Evolutionary conservation across 2,888 invertebrate species (phyloP).

Genomic region (Yponomeuta evonymella): DNA sequence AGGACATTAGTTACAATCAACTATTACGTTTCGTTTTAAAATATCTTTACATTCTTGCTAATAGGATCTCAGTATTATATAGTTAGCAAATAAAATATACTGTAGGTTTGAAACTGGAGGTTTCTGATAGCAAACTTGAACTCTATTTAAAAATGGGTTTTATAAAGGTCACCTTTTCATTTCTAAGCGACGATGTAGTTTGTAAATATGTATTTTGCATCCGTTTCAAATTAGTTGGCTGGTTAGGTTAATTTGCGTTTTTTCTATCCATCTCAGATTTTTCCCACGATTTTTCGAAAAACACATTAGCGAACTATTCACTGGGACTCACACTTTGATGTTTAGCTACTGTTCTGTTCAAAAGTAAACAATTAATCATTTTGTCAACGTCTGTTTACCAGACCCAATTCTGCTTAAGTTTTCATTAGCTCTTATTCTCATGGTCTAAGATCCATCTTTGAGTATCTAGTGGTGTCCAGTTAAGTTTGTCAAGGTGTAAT

Average conservation of each 20-base stretch:
- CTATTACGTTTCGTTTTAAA: constrained; percentile 23
- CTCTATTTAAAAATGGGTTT: too few relatives aligned
- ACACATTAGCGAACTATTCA: constrained; percentile 49
- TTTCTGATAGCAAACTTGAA: too few relatives aligned
- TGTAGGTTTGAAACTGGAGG: too few relatives aligned
- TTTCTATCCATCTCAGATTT: constrained; percentile 14
- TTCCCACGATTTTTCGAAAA: constrained; percentile 48
- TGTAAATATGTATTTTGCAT: too few relatives aligned
- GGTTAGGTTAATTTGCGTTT: neutral
- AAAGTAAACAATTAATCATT: constrained; percentile 50
- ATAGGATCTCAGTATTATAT: neutral
- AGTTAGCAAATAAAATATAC: neutral
- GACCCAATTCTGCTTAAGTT: constrained; percentile 16
- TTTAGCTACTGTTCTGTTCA: constrained; percentile 31
- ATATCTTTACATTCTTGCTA: constrained; percentile 22
- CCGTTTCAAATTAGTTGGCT: too few relatives aligned
- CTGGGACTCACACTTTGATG: constrained; percentile 25
- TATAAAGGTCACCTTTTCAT: too few relatives aligned
- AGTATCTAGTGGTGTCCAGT: neutral
- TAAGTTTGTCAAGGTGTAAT: constrained; percentile 37
- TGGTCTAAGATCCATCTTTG: neutral
- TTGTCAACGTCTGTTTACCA: constrained; percentile 42
- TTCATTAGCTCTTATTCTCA: neutral
- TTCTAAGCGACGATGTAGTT: too few relatives aligned
- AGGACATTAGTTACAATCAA: constrained; percentile 25